phyloP scores from a whole-genome alignment of 2,888 invertebrate genomes.

The Tinea semifulvella region DNA sequence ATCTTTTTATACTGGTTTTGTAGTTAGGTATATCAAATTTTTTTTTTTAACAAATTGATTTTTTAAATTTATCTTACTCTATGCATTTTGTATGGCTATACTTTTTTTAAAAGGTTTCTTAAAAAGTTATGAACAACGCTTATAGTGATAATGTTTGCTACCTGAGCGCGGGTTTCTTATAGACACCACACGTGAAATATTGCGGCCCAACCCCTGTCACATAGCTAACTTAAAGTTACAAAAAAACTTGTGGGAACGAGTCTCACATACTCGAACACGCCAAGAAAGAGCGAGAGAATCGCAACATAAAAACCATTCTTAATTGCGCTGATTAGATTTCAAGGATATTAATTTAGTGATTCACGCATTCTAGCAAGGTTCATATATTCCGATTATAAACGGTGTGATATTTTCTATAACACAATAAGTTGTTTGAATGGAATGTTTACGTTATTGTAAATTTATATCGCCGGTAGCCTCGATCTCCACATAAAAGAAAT shows the following conservation, averaged over 20 bases:
- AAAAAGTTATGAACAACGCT: constrained; percentile 44
- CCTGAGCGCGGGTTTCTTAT: constrained; percentile 59
- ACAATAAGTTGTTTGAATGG: constrained; percentile 42
- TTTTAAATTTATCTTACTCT: background rate
- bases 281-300: constrained; percentile 26
- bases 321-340: constrained; percentile 65
- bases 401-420: constrained; percentile 39
- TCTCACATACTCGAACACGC: constrained; percentile 19
- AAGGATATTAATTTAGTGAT: constrained; percentile 63
- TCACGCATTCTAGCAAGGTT: constrained; percentile 54
- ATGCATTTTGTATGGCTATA: background rate
- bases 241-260: constrained; percentile 30
- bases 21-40: too few relatives aligned
- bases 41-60: too few relatives aligned
- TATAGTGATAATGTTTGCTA: constrained; percentile 62
- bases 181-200: constrained; percentile 55
- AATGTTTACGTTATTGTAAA: constrained; percentile 56
- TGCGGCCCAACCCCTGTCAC: constrained; percentile 60
- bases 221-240: constrained; percentile 40
- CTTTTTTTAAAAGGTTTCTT: constrained; percentile 20
- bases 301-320: constrained; percentile 42
- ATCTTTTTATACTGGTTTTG: too few relatives aligned
- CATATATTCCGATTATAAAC: constrained; percentile 59
- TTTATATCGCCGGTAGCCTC: constrained; percentile 37
- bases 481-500: constrained; percentile 46